Evolutionary conservation across 2,888 invertebrate genomes (phyloP), one percentile per base, ranked within the genome.

Genomic region (Hanleya hanleyi): DNA sequence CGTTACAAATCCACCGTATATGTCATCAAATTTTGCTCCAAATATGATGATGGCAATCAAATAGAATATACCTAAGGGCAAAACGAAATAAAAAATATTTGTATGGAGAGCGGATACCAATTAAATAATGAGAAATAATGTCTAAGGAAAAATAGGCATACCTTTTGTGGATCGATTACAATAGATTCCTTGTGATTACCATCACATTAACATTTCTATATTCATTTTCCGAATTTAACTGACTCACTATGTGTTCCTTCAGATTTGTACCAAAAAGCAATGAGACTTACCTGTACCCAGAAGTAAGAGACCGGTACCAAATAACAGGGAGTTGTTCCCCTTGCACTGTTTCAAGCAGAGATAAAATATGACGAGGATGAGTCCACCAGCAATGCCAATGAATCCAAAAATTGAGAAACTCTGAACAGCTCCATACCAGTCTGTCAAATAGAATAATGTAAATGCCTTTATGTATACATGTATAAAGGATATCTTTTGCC

Each of bases 21-120:
- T 50, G 1, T 82, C 73, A 15, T 79, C 70, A 49, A 77, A 80
- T 47, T 78, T 32, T 9, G 74, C 77, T 1, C 76, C 84, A 65
- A 82, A 84, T 2, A 84, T 78, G 12, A 81, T 81, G 15, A 80
- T 71, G 0, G 79, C 81, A 29, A 83, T 77, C 33, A 84, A 69
- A 51, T 80, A 81, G 41, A 78, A 49, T 0, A 77, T 67, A 26
- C 78, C 84, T 84, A 77, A 18, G 77, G 70, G 26, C 64, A 26
- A 76, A 57, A 57, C n/a, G 66, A 50, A 66, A 22, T 29, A 67
- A 9, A 51, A 29, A n/a, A 29, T 29, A 57, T 22, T 15, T 18
- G 22, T 29, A 57, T 51, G 51, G 41, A 41, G 9, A 41, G n/a
- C n/a, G n/a, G n/a, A n/a, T n/a, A n/a, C n/a, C n/a, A n/a, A n/a